Evolutionary conservation across 1,140 invertebrate genomes (phyloP), one percentile per base, ranked within the genome.

Genomic region (Tetragnatha versicolor): DNA sequence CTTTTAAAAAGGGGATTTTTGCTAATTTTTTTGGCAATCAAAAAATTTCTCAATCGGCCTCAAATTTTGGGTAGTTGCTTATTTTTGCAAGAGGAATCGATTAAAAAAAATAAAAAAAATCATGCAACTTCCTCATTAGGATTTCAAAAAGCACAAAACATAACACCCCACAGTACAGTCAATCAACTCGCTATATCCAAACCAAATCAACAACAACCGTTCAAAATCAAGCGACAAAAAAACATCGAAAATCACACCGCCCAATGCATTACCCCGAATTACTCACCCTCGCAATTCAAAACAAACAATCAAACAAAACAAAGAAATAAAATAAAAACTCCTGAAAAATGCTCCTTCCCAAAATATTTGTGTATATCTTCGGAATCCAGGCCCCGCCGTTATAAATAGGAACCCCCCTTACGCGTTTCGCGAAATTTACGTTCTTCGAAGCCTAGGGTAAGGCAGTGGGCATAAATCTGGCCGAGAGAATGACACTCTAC

Each of bases 401-500:
- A 68, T 68, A 68, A 68, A 68, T 68, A 68, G 65, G 25, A 27
- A 12, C 10, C 42, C 42, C 10, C n/a, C n/a, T 35, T 49, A 65
- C 37, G 22, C 14, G 61, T 37, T 65, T 68, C 49, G 3, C 29
- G 17, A 68, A 68, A 68, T 47, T 49, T 33, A 68, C 29, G 45
- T 68, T 31, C 17, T 10, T 22, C 27, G 29, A 49, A 35, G 45
- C 25, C 25, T 17, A 49, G 45, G 31, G 42, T 68, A 68, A 47
- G 25, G 33, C 12, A 7, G 33, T 10, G 29, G 17, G 35, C 65
- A 68, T 68, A 68, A 68, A 68, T 68, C 22, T 12, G 20, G 31
- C 25, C 5, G 17, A 31, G 22, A 68, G n/a, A 68, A 68, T 68
- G 65, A 68, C 65, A 68, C 45, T n/a, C 31, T 68, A n/a, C 60